Evolutionary conservation across 2,797 vertebrate genomes (phyloP), one percentile per base, ranked within the genome.

Genomic region (Meriones psammophilus): DNA sequence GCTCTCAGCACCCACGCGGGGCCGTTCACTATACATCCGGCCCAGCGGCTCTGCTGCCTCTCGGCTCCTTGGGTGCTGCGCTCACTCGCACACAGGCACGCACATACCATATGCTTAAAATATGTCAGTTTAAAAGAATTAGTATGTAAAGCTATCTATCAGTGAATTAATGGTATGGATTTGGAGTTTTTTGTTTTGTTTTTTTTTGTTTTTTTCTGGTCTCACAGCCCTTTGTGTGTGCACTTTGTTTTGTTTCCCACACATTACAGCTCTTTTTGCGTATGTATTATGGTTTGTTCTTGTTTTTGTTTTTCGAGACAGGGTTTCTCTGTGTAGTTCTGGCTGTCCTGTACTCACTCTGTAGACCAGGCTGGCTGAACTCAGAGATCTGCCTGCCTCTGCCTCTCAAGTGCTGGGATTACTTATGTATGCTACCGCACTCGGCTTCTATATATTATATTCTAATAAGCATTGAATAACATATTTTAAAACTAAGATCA

Each of bases 401-500:
- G 50, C 50, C 50, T 50, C 50, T 50, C 50, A 50, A 50, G 50
- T 50, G 50, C 50, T 50, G 50, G 50, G 50, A 50, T 50, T 50
- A 50, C 50, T 1, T 4, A 8, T 50, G 50, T 50, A 50, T 50
- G 50, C 50, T 10, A 50, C 9, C 1, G 1, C 50, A 10, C 50
- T 10, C 10, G 50, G 50, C 50, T 9, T 50, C 17, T 58, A 58
- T 58, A 58, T 58, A 17, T 18, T 58, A 58, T 58, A 84, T 58
- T 85, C 92, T 87, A 73, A 77, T 76, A 58, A 78, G 20, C 15
- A 60, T 50, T 88, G 39, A 84, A 78, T 78, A 78, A 60, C 91
- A 30, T 62, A 30, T 62, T 92, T 86, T 89, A 46, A 95, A 86
- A 30, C 5, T 71, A 64, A 91, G 50, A 88, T 8, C 46, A 17